These are phyloP conservation scores for Agriopis marginaria DNA, from an alignment of 2,888 invertebrate species.

Conservation along the genomic window DNA sequence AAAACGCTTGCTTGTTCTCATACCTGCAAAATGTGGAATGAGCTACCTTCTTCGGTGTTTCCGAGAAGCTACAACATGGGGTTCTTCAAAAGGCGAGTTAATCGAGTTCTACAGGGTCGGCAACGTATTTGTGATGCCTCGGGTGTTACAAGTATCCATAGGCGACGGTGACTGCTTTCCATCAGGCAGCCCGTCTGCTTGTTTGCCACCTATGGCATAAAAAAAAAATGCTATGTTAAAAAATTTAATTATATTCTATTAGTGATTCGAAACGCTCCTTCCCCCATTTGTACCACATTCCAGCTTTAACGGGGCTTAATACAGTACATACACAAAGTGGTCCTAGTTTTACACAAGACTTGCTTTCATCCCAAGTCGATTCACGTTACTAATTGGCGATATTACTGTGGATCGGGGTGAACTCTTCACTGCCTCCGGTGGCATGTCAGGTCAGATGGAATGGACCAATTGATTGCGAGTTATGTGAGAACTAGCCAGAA, in stretches of 20 bases:
- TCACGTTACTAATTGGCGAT: slow-evolving; percentile 56
- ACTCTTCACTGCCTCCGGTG: slow-evolving; percentile 25
- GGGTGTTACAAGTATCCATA: too few species aligned
- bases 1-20: too few species aligned
- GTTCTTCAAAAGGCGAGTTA: too few species aligned
- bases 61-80: too few species aligned
- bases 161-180: too few species aligned
- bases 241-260: not conserved
- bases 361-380: slow-evolving; percentile 59
- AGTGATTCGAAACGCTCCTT: slow-evolving; percentile 3
- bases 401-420: slow-evolving; percentile 28
- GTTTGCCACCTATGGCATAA: too few species aligned
- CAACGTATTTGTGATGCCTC: too few species aligned
- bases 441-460: slow-evolving; percentile 23
- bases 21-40: too few species aligned
- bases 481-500: not conserved
- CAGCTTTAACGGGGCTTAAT: slow-evolving; percentile 71
- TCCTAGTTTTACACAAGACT: slow-evolving; percentile 71
- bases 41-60: too few species aligned
- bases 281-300: slow-evolving; percentile 50
- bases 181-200: too few species aligned
- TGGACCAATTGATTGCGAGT: slow-evolving; percentile 15
- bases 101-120: too few species aligned
- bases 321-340: slow-evolving; percentile 71
- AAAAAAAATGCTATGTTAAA: too few species aligned